Conservation (phyloP, 2,113 vertebrate species). For the Antechinus flavipes region DNA sequence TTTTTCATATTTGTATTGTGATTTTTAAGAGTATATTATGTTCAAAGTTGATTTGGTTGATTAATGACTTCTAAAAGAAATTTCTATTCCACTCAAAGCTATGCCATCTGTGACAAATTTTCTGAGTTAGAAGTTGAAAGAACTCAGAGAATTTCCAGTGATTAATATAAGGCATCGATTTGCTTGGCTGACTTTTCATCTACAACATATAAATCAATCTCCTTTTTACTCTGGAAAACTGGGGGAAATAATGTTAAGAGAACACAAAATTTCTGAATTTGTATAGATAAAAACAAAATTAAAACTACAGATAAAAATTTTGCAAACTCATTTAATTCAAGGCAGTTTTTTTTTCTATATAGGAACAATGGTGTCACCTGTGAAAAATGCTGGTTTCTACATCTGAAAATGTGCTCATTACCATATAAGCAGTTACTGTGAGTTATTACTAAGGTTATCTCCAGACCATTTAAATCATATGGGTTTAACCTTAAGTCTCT, state of each 20-base stretch:
- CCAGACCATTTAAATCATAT: background rate
- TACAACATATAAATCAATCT: slow-evolving; percentile 30
- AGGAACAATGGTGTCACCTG: background rate
- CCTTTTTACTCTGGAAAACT: slow-evolving; percentile 4
- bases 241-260: background rate
- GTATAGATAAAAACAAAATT: background rate
- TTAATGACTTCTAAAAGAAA: slow-evolving; percentile 53
- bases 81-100: slow-evolving; percentile 15
- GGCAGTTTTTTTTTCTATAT: background rate
- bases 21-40: slow-evolving; percentile 34
- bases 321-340: background rate
- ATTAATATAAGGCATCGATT: slow-evolving; percentile 59
- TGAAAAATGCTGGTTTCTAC: background rate
- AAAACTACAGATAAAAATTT: background rate
- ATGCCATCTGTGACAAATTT: slow-evolving; percentile 51
- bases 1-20: background rate
- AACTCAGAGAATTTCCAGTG: slow-evolving; percentile 37
- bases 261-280: background rate
- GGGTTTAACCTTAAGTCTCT: background rate
- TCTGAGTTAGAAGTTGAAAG: slow-evolving; percentile 53
- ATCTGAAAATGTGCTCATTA: background rate
- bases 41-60: background rate
- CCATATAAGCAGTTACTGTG: background rate
- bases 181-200: slow-evolving; percentile 58
- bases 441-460: background rate